These are phyloP conservation scores for Nematostella vectensis DNA, from an alignment of 92 coral and sea anemone species.

Conservation along the genomic window DNA sequence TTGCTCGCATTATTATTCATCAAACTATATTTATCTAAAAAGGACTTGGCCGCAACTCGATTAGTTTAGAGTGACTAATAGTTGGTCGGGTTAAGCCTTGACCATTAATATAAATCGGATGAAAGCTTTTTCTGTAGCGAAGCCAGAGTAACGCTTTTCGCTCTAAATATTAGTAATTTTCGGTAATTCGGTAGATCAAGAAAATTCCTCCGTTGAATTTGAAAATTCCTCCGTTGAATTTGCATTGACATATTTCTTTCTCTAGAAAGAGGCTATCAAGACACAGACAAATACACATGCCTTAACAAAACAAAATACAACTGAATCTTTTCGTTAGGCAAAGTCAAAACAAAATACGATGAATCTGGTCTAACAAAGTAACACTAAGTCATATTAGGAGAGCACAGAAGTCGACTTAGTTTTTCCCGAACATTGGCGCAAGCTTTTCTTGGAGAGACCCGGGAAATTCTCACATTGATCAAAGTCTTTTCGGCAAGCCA, in stretches of 20 bases:
- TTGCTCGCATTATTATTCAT: no score
- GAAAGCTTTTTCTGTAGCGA: not conserved
- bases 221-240: not conserved
- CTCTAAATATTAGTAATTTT: no score
- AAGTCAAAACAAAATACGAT: no score
- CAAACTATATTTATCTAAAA: no score
- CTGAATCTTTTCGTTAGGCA: no score
- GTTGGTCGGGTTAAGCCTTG: not conserved
- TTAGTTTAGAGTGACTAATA: not conserved
- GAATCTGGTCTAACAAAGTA: no score
- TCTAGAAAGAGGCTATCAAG: not conserved
- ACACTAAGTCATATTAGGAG: no score
- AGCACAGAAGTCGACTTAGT: no score
- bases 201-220: not conserved
- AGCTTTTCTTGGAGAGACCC: no score
- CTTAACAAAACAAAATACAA: no score
- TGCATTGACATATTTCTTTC: not conserved
- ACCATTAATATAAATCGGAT: not conserved
- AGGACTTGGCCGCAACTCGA: not conserved
- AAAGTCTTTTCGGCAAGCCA: not conserved
- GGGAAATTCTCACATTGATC: not conserved
- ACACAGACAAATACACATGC: no score
- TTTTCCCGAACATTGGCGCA: no score
- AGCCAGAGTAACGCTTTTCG: not conserved
- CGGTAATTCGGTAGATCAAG: not conserved